Conservation (phyloP, 2,888 invertebrate species). For the Pollenia amentaria region DNA sequence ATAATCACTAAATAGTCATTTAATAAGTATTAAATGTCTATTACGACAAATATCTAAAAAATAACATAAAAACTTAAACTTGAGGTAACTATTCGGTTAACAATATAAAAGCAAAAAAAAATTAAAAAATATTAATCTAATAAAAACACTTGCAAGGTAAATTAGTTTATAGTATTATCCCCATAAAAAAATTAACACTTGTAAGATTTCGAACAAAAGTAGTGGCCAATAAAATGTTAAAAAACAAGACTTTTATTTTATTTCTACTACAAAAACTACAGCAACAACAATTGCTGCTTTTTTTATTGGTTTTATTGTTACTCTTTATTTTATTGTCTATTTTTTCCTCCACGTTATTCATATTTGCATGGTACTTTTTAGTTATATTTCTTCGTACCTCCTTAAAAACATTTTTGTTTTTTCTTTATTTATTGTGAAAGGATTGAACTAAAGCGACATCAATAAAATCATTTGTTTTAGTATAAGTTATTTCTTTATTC, state of each 20-base stretch:
- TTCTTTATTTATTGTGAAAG: no score
- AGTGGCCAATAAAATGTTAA: constrained; percentile 12
- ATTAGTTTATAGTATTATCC: neutral
- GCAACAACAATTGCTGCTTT: neutral
- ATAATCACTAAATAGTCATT: neutral
- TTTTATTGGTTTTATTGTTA: constrained; percentile 23
- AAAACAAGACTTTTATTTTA: constrained; percentile 7
- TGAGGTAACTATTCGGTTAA: neutral
- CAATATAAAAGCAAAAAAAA: constrained; percentile 11
- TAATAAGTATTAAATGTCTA: neutral
- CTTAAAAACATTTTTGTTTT: no score
- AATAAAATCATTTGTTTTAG: no score
- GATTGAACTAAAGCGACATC: no score
- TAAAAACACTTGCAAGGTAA: neutral
- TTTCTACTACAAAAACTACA: neutral
- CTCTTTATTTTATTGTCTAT: constrained; percentile 23
- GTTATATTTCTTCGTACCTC: no score
- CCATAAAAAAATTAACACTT: constrained; percentile 50
- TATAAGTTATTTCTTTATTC: no score
- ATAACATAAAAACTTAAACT: neutral
- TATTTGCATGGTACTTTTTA: neutral
- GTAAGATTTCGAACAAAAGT: constrained; percentile 48
- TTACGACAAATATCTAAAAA: constrained; percentile 1
- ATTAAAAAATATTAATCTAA: neutral
- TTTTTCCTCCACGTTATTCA: neutral